A percentile compares a stretch with the other conserved stretches of the same genome.
Evolutionary conservation across 2,888 invertebrate species (phyloP).

Genomic region (Strigamia crassipes): DNA sequence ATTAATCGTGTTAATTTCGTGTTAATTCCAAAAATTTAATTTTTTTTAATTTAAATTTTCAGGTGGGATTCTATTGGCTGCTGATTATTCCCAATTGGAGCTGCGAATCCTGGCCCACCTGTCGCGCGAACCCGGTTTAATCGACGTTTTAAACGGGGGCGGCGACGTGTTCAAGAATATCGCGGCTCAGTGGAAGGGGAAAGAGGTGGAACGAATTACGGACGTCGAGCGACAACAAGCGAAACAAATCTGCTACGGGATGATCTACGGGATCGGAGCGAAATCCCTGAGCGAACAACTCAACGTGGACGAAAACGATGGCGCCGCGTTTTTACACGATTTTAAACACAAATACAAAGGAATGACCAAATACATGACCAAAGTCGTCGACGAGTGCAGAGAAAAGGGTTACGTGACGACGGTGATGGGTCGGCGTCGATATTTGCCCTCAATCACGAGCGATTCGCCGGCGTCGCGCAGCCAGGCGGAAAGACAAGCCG

Average conservation of each 20-base stretch:
- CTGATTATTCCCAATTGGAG: slow-evolving; percentile 96
- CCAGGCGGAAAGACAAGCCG: slow-evolving; percentile 92
- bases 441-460: slow-evolving; percentile 75
- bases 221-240: slow-evolving; percentile 80
- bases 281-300: slow-evolving; percentile 79
- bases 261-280: slow-evolving; percentile 95
- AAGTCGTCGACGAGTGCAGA: slow-evolving; percentile 69
- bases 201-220: slow-evolving; percentile 68
- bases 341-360: slow-evolving; percentile 82
- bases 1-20: too few species aligned
- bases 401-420: slow-evolving; percentile 81
- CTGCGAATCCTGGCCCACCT: slow-evolving; percentile 90
- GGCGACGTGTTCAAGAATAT: slow-evolving; percentile 84
- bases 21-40: too few species aligned
- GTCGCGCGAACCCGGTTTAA: slow-evolving; percentile 73
- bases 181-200: slow-evolving; percentile 80
- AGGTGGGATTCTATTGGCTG: slow-evolving; percentile 74
- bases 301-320: slow-evolving; percentile 77
- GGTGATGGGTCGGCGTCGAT: slow-evolving; percentile 75
- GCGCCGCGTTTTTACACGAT: slow-evolving; percentile 65
- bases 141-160: slow-evolving; percentile 62
- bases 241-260: slow-evolving; percentile 89
- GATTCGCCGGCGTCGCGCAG: slow-evolving; percentile 66
- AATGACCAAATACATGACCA: slow-evolving; percentile 53
- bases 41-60: not conserved